phyloP scores from a whole-genome alignment of 1,140 invertebrate genomes.

The Saxidomus purpurata region DNA sequence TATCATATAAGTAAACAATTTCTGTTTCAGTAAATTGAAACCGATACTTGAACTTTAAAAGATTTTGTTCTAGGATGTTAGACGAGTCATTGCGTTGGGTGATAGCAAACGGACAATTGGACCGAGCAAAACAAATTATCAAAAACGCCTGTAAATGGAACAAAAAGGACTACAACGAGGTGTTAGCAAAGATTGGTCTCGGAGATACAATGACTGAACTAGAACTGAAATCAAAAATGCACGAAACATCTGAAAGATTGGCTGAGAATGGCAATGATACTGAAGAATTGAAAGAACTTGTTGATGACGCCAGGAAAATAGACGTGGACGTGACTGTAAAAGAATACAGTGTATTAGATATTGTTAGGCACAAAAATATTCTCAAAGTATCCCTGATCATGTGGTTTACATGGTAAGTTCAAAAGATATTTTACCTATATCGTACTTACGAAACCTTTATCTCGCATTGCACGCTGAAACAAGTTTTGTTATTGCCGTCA shows the following conservation, averaged over 20 bases:
- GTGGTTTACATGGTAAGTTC: constrained; percentile 51
- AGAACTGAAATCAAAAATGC: background rate
- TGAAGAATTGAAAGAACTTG: background rate
- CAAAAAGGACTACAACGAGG: constrained; percentile 45
- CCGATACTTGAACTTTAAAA: no score
- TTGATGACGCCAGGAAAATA: background rate
- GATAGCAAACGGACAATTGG: constrained; percentile 49
- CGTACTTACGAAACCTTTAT: no score
- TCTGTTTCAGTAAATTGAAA: no score
- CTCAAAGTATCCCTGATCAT: constrained; percentile 51
- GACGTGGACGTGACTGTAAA: constrained; percentile 2
- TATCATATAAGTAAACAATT: no score
- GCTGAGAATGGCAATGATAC: background rate
- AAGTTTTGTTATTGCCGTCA: no score
- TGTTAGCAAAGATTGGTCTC: constrained; percentile 21
- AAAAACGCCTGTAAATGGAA: constrained; percentile 65
- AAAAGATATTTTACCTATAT: no score
- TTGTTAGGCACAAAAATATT: constrained; percentile 46
- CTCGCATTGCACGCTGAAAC: no score
- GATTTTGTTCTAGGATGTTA: constrained; percentile 53
- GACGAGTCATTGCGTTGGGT: constrained; percentile 59
- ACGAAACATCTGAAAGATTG: background rate
- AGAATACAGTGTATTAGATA: constrained; percentile 17
- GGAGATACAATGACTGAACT: background rate
- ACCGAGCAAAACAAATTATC: constrained; percentile 32